A percentile compares a stretch with the other conserved stretches of the same genome.
phyloP scores from a whole-genome alignment of 1,140 invertebrate species.

The Luehdorfia chinensis region DNA sequence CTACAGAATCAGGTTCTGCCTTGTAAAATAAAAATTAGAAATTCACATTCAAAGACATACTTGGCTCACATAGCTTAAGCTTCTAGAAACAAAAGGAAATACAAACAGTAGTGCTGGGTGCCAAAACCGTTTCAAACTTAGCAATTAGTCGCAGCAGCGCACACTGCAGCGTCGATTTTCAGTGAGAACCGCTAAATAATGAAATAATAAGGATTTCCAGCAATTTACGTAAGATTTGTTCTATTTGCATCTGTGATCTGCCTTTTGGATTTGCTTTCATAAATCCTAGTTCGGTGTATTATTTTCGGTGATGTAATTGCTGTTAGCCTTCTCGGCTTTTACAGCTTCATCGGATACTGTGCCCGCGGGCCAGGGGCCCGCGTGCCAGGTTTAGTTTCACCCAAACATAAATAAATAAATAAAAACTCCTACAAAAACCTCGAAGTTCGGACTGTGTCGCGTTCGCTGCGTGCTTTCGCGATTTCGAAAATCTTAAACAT shows the following conservation, averaged over 20 bases:
- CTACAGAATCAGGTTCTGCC: neutral
- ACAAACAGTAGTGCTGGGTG: slow-evolving; percentile 8
- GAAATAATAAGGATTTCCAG: slow-evolving; percentile 10
- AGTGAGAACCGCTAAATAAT: slow-evolving; percentile 14
- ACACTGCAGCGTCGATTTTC: slow-evolving; percentile 14
- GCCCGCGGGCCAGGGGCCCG: too few species aligned
- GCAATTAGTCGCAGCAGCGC: slow-evolving; percentile 17
- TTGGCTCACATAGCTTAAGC: slow-evolving; percentile 3
- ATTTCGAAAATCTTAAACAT: too few species aligned
- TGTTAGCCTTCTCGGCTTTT: too few species aligned
- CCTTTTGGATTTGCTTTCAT: slow-evolving; percentile 4
- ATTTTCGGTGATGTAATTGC: too few species aligned
- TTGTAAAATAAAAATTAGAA: neutral
- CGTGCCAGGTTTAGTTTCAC: too few species aligned
- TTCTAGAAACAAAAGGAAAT: slow-evolving; percentile 4
- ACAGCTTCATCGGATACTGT: too few species aligned
- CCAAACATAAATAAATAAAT: too few species aligned
- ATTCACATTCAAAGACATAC: slow-evolving; percentile 1
- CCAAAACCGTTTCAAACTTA: slow-evolving; percentile 16
- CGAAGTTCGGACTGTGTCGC: too few species aligned
- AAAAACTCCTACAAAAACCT: too few species aligned
- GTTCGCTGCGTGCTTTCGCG: too few species aligned
- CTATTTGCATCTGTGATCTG: slow-evolving; percentile 12
- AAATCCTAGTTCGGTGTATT: slow-evolving; percentile 2
- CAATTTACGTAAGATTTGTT: slow-evolving; percentile 14